Conservation (phyloP, 92 coral and sea anemone species). For the Micromussa lordhowensis region DNA sequence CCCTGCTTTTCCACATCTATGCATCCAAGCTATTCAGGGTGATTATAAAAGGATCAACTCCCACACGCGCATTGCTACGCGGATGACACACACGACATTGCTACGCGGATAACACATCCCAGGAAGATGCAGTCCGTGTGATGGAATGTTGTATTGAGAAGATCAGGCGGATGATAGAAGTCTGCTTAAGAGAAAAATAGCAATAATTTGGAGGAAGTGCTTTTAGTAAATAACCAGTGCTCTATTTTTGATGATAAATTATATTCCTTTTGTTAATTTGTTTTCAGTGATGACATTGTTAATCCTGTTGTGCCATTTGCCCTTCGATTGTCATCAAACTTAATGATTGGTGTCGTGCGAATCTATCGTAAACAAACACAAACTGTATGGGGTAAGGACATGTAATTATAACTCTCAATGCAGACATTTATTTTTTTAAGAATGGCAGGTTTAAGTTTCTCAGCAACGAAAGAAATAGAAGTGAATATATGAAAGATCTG, state of each 20-base stretch:
- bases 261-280: not conserved
- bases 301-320: slow-evolving; percentile 74
- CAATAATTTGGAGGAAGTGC: not conserved
- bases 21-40: no score
- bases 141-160: no score
- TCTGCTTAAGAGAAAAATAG: not conserved
- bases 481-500: no score
- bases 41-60: no score
- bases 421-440: not conserved
- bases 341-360: slow-evolving; percentile 75
- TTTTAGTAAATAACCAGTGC: no score
- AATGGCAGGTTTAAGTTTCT: not conserved
- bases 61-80: no score
- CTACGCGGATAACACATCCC: no score
- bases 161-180: no score
- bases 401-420: not conserved
- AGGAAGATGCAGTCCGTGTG: no score
- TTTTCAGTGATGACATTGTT: slow-evolving; percentile 57
- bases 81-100: no score
- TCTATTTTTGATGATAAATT: not conserved
- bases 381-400: slow-evolving; percentile 65
- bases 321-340: slow-evolving; percentile 72
- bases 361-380: slow-evolving; percentile 75
- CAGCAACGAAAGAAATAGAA: no score
- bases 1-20: no score